These are phyloP conservation scores for Netelia inedita DNA, from an alignment of 2,888 invertebrate species.

Conservation along the genomic window DNA sequence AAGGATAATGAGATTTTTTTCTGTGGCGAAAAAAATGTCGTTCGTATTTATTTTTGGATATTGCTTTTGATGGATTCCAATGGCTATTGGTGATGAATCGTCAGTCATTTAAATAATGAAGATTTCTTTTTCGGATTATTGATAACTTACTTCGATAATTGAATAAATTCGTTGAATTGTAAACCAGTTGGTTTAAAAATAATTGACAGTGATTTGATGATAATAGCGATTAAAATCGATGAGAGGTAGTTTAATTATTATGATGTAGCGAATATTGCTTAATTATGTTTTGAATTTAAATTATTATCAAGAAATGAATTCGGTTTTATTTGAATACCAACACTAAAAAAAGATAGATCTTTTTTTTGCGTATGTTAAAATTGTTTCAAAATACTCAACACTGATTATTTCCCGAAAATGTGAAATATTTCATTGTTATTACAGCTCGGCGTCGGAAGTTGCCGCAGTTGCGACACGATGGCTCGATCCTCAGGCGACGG, in stretches of 20 bases:
- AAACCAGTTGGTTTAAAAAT: neutral
- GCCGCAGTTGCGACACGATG: conserved; percentile 78
- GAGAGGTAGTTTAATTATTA: too few species aligned
- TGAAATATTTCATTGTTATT: conserved; percentile 18
- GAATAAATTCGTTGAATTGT: neutral
- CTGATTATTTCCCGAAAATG: neutral
- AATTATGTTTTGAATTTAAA: too few species aligned
- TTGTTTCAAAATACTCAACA: too few species aligned
- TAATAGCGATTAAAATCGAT: neutral
- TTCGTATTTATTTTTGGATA: neutral
- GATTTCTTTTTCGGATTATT: too few species aligned
- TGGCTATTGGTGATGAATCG: too few species aligned
- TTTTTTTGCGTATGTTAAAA: too few species aligned
- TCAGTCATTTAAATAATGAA: too few species aligned
- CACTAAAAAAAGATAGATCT: too few species aligned
- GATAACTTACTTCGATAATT: too few species aligned
- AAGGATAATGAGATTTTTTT: neutral
- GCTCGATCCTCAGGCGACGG: conserved; percentile 79
- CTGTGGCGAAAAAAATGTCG: neutral
- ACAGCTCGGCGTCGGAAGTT: conserved; percentile 82
- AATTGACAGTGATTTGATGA: neutral
- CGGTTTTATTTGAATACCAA: neutral
- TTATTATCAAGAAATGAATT: neutral
- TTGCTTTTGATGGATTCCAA: too few species aligned
- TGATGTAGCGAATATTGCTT: too few species aligned